These are phyloP conservation scores for Gryllus bimaculatus DNA, from an alignment of 1,140 invertebrate species.

Conservation along the genomic window DNA sequence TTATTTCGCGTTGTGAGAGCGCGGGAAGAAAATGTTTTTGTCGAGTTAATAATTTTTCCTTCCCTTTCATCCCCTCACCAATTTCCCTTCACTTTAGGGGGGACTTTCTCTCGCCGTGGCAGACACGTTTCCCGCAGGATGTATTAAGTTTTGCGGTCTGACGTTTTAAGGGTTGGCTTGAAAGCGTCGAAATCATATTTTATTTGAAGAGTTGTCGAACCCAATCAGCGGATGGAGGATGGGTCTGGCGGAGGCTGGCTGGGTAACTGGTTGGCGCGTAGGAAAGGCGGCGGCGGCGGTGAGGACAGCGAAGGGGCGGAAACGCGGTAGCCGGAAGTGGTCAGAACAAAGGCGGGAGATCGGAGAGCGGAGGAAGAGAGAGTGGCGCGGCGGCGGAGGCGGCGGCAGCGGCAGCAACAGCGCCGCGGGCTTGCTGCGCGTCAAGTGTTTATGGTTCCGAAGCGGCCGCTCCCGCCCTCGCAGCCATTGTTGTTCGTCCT, in stretches of 20 bases:
- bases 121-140: neutral
- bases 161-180: neutral
- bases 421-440: too few relatives aligned
- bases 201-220: slow-evolving; percentile 4
- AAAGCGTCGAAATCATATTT: slow-evolving; percentile 5
- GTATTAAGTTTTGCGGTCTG: neutral
- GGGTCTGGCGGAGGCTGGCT: too few relatives aligned
- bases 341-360: neutral
- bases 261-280: too few relatives aligned
- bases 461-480: neutral
- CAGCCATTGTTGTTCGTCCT: neutral
- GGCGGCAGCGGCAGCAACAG: too few relatives aligned
- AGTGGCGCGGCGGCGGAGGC: neutral
- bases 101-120: neutral
- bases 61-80: neutral
- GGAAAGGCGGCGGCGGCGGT: too few relatives aligned
- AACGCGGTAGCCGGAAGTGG: neutral
- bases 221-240: neutral
- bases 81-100: neutral
- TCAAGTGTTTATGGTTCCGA: neutral
- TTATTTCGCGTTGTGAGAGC: neutral
- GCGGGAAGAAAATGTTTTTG: neutral
- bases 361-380: neutral
- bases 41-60: neutral
- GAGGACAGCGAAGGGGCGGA: too few relatives aligned